phyloP scores from a whole-genome alignment of 2,113 vertebrate species.

The Macrotus californicus region DNA sequence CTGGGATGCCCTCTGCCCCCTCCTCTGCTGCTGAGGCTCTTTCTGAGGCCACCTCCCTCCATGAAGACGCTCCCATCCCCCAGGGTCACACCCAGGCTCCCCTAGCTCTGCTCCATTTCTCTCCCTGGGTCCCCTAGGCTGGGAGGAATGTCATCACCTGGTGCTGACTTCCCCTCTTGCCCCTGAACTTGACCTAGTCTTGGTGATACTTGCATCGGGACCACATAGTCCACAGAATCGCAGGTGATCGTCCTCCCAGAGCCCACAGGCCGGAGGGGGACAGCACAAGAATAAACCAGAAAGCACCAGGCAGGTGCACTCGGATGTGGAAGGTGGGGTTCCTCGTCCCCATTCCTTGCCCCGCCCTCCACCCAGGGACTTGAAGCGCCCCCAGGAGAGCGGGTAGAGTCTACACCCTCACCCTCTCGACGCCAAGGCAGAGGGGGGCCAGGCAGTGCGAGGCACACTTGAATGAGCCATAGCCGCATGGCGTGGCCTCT shows the following conservation, averaged over 20 bases:
- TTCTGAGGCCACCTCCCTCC: background rate
- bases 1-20: fast-evolving
- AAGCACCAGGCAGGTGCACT: fast-evolving
- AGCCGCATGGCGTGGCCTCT: background rate
- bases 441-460: fast-evolving
- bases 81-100: fast-evolving
- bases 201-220: background rate
- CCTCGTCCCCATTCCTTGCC: background rate
- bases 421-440: fast-evolving
- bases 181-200: background rate
- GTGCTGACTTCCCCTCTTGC: too few species aligned
- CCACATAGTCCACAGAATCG: background rate
- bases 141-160: too few species aligned
- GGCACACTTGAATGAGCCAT: fast-evolving
- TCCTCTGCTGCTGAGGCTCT: background rate
- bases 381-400: fast-evolving
- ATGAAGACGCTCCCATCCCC: background rate
- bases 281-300: fast-evolving
- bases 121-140: background rate
- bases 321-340: background rate
- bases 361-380: background rate
- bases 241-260: fast-evolving
- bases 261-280: background rate
- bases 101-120: fast-evolving
- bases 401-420: background rate